Base-by-base conservation (phyloP, 1,140 invertebrate species). In the Drosophila sechellia region DNA sequence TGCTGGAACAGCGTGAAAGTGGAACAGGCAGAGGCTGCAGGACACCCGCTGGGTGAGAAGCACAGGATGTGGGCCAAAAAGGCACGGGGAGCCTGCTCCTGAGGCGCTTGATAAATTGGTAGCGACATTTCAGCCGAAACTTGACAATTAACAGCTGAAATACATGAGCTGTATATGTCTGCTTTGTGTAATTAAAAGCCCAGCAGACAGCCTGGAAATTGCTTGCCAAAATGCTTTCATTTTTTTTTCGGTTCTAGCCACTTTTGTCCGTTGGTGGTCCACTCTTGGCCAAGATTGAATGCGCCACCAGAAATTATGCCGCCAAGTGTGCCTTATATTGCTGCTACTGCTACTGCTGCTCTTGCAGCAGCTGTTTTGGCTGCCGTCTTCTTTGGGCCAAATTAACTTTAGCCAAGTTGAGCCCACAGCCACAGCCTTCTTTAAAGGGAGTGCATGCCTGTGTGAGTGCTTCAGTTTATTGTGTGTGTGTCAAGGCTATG, bases 71-170 rank as follows among this genome's bases (percentile, higher is more conserved):
- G 31, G 66, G 50, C 50, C 46, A 31, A 34, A 63, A 49, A 13
- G 48, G 22, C 27, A 11, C 31, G 27, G 39, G 25, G 40, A 5
- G 11, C 34, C 52, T 70, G 68, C 64, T 71, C 65, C 43, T 43
- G 64, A 54, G 74, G 43, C 73, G 56, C 56, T 57, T 87, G 84
- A 87, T 89, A 89, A 87, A 87, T 87, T 89, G 84, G 79, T 79
- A 89, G 76, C 76, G 84, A 87, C 84, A 87, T 84, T 87, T 89
- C 79, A 89, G 76, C 83, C 84, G 65, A 89, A 81, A 83, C 70
- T 86, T 89, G 76, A 86, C 84, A 83, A 86, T 86, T 79, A 87
- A 86, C 75, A 73, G 71, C 57, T 76, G 72, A 64, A 80, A 75
- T 63, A 70, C 50, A 86, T 63, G 35, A 49, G 50, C 48, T 39